Percentiles rank a stretch among this genome's conserved stretches.
Conservation (phyloP, 1,140 invertebrate genomes). For the Anadara kagoshimensis region DNA sequence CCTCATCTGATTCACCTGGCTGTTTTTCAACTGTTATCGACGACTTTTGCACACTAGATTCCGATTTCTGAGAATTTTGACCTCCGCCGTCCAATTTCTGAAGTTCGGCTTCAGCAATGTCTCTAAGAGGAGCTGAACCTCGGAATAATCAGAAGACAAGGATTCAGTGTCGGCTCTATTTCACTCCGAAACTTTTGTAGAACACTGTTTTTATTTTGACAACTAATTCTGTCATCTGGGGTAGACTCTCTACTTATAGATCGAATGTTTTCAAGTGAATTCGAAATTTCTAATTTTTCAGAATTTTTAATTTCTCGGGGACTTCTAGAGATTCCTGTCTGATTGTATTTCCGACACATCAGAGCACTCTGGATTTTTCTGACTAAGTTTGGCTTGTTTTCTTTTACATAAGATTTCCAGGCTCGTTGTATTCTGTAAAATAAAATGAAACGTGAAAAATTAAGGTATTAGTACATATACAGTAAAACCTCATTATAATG, state of each 20-base stretch:
- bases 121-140: conserved; percentile 60
- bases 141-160: conserved; percentile 64
- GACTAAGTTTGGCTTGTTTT: no score
- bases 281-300: not conserved
- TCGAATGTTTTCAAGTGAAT: not conserved
- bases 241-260: not conserved
- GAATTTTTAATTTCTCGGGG: not conserved
- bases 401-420: conserved; percentile 47
- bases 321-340: no score
- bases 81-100: no score
- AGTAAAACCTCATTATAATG: no score
- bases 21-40: conserved; percentile 22
- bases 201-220: conserved; percentile 13
- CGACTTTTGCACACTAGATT: no score
- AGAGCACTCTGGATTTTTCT: no score
- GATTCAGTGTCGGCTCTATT: conserved; percentile 61
- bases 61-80: no score
- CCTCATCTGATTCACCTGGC: conserved; percentile 61
- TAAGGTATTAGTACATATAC: no score
- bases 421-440: conserved; percentile 49
- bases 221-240: conserved; percentile 1
- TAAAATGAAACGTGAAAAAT: not conserved
- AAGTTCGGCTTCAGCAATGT: conserved; percentile 57
- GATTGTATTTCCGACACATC: no score
- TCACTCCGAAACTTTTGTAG: conserved; percentile 38